These are phyloP conservation scores for Mus caroli DNA, from an alignment of 2,797 vertebrate genomes.

Conservation along the genomic window DNA sequence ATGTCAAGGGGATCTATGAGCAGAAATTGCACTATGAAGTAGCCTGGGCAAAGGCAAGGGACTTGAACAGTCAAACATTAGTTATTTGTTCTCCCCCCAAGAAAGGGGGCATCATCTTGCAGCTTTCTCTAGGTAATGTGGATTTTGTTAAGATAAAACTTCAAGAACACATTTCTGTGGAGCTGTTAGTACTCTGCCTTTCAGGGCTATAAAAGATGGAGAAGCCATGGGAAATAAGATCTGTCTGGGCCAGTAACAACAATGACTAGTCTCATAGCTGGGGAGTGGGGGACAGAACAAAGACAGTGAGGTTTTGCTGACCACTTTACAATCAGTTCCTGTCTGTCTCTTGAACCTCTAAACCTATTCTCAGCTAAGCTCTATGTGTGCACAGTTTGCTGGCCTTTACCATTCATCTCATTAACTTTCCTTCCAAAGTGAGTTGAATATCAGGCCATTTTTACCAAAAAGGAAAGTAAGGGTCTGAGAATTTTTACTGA, in stretches of 20 bases:
- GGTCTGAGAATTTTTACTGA: background rate
- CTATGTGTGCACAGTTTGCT: no score
- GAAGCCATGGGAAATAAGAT: background rate
- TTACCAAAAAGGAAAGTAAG: background rate
- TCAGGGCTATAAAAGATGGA: no score
- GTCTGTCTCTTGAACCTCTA: background rate
- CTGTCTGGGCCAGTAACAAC: no score
- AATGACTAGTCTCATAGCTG: no score
- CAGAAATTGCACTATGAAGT: background rate
- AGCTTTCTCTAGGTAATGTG: background rate
- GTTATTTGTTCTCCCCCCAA: background rate
- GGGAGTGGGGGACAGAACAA: no score
- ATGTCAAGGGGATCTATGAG: fast-evolving
- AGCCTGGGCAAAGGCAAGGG: background rate
- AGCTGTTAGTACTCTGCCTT: no score
- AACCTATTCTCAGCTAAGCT: background rate
- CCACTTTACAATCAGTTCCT: background rate
- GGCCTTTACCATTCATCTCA: background rate
- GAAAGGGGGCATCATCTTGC: background rate
- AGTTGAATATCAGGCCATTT: background rate
- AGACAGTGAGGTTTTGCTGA: no score
- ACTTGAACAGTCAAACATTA: background rate
- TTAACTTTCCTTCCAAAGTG: background rate
- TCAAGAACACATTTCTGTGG: background rate
- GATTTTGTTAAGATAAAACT: background rate